Percentiles rank a stretch among this genome's conserved stretches.
Evolutionary conservation across 2,113 vertebrate genomes (phyloP).

Genomic region (human): DNA sequence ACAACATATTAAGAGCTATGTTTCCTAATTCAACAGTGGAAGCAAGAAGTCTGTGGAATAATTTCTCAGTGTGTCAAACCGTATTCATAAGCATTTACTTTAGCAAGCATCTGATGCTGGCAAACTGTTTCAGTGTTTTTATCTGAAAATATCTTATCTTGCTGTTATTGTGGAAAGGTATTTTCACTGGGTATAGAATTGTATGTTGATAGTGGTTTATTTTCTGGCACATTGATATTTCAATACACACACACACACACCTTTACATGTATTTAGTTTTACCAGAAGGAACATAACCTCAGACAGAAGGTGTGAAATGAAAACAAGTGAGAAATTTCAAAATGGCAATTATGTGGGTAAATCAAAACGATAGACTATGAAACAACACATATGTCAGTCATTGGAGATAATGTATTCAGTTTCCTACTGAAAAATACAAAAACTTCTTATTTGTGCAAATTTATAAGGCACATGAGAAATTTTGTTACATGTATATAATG

Average conservation of each 20-base stretch:
- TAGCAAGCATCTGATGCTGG: neutral
- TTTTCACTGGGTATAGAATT: constrained; percentile 34
- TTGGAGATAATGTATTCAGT: neutral
- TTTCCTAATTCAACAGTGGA: neutral
- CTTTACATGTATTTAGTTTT: neutral
- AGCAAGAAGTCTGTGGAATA: neutral
- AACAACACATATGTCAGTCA: neutral
- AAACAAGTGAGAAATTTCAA: neutral
- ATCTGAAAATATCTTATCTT: neutral
- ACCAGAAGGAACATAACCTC: neutral
- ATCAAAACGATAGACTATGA: neutral
- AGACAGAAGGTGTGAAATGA: constrained; percentile 12
- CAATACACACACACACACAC: neutral
- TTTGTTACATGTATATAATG: neutral
- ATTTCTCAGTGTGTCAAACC: no score
- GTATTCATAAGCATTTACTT: neutral
- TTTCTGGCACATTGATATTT: constrained; percentile 17
- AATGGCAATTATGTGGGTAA: neutral
- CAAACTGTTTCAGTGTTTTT: neutral
- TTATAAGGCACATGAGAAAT: neutral
- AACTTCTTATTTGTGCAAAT: neutral
- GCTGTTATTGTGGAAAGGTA: neutral
- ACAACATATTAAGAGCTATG: neutral
- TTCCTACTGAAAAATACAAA: constrained; percentile 1
- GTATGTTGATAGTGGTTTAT: neutral